Percentiles rank a stretch among this genome's conserved stretches.
Evolutionary conservation across 2,888 invertebrate genomes (phyloP).

Genomic region (Dinocampus coccinellae): DNA sequence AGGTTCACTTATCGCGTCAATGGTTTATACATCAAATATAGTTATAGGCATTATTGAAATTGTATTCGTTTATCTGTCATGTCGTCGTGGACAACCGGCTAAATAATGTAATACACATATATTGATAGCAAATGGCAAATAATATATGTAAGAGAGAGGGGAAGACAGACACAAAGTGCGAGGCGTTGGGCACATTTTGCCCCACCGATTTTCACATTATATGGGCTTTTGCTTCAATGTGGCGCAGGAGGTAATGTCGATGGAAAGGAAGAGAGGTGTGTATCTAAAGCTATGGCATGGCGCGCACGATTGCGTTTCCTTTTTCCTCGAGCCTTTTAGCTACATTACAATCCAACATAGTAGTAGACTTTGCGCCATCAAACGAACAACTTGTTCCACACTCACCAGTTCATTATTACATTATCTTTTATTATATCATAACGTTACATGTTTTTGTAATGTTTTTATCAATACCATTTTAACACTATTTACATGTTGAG

Average conservation of each 20-base stretch:
- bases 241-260: slow-evolving; percentile 10
- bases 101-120: not conserved
- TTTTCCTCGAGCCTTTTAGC: slow-evolving; percentile 16
- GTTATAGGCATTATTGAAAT: not conserved
- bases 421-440: not conserved
- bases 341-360: slow-evolving; percentile 22
- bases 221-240: not conserved
- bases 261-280: slow-evolving; percentile 14
- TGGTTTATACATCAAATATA: not conserved
- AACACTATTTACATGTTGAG: not conserved
- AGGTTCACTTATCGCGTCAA: not conserved
- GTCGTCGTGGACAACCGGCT: not conserved
- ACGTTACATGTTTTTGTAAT: not conserved
- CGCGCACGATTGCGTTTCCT: slow-evolving; percentile 27
- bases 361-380: slow-evolving; percentile 27
- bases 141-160: not conserved
- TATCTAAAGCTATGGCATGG: slow-evolving; percentile 17
- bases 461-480: not conserved
- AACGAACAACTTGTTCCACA: slow-evolving; percentile 16
- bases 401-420: not conserved
- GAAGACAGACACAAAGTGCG: not conserved
- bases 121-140: not conserved
- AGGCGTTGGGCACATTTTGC: not conserved
- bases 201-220: not conserved
- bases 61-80: not conserved